A percentile compares a stretch with the other conserved stretches of the same genome.
Evolutionary conservation across 1,140 invertebrate species (phyloP).

Genomic region (Drosophila virilis): DNA sequence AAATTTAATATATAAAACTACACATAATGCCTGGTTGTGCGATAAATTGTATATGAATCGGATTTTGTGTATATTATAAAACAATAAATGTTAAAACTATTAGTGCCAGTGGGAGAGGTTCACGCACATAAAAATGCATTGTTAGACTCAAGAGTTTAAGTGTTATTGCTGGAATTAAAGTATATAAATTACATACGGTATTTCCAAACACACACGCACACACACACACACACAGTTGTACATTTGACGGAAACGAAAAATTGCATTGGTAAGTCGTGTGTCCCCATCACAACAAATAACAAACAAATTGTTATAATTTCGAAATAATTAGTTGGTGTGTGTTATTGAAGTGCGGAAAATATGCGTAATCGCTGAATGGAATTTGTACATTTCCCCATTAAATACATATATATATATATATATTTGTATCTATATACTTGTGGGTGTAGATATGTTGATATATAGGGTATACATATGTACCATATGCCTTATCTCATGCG

Average conservation of each 20-base stretch:
- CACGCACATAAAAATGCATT: slow-evolving; percentile 17
- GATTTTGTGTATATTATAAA: slow-evolving; percentile 18
- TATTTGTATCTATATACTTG: not conserved
- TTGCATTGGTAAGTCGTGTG: slow-evolving; percentile 48
- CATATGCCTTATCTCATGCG: slow-evolving; percentile 53
- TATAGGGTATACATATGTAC: slow-evolving; percentile 24
- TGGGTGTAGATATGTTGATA: slow-evolving; percentile 19
- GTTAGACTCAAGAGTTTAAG: not conserved
- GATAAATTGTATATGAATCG: slow-evolving; percentile 7
- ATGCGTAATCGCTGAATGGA: not conserved
- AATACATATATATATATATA: not conserved
- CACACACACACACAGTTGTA: slow-evolving; percentile 22
- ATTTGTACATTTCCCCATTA: not conserved
- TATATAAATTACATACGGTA: slow-evolving; percentile 19
- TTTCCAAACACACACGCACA: slow-evolving; percentile 16
- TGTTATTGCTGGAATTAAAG: slow-evolving; percentile 17
- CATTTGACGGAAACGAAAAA: slow-evolving; percentile 44
- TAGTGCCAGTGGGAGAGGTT: slow-evolving; percentile 6
- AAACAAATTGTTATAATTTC: slow-evolving; percentile 27
- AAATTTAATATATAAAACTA: not conserved
- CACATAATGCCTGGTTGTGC: slow-evolving; percentile 14
- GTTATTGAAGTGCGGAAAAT: slow-evolving; percentile 11
- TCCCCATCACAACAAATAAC: slow-evolving; percentile 41
- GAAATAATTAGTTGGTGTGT: slow-evolving; percentile 19
- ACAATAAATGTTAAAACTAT: slow-evolving; percentile 26